Percentiles rank a stretch among this genome's conserved stretches.
These are phyloP conservation scores for Ferrisia virgata DNA, from an alignment of 2,888 invertebrate genomes.

Conservation along the genomic window DNA sequence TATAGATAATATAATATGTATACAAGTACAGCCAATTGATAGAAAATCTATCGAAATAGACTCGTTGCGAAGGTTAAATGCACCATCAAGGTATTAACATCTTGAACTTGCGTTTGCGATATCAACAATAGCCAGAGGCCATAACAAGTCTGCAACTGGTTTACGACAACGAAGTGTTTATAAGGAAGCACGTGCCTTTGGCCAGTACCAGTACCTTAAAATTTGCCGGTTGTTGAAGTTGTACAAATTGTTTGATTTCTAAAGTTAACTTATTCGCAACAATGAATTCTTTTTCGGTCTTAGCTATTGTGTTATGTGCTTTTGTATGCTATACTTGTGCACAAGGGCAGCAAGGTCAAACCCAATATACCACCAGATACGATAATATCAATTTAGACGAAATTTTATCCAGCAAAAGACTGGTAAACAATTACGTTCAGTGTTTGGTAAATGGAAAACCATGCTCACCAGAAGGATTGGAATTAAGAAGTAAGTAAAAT, in stretches of 20 bases:
- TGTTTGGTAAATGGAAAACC: slow-evolving; percentile 66
- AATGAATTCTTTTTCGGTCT: not conserved
- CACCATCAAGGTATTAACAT: slow-evolving; percentile 14
- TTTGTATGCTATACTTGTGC: not conserved
- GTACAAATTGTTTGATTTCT: not conserved
- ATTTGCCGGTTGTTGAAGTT: not conserved
- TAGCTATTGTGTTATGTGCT: not conserved
- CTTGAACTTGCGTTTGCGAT: slow-evolving; percentile 15
- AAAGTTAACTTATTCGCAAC: not conserved
- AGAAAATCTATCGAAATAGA: slow-evolving; percentile 3
- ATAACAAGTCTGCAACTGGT: slow-evolving; percentile 13
- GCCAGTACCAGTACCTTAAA: slow-evolving; percentile 5
- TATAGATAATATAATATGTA: too few species aligned
- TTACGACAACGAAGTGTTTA: slow-evolving; percentile 1
- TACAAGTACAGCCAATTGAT: not conserved
- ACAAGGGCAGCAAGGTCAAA: not conserved
- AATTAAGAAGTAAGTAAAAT: slow-evolving; percentile 66
- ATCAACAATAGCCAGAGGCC: not conserved
- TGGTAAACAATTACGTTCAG: slow-evolving; percentile 68
- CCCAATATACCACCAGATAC: slow-evolving; percentile 59
- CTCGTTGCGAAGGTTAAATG: not conserved
- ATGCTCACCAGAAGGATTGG: slow-evolving; percentile 70
- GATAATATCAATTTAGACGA: slow-evolving; percentile 69
- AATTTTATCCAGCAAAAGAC: slow-evolving; percentile 65
- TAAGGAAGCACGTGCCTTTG: slow-evolving; percentile 36